Evolutionary conservation across 2,888 invertebrate genomes (phyloP).

Genomic region (Encarsia formosa): DNA sequence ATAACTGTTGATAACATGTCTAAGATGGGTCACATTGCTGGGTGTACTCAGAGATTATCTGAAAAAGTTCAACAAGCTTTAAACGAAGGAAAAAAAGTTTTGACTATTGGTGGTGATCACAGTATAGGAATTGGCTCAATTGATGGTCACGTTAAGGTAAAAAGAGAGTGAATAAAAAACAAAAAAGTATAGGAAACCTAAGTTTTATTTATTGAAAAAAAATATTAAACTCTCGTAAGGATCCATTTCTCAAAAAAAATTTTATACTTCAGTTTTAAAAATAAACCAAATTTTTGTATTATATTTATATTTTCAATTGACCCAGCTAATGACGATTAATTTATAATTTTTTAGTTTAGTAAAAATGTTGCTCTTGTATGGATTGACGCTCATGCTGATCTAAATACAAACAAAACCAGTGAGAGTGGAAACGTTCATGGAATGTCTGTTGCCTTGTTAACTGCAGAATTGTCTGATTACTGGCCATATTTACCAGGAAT

Average conservation of each 20-base stretch:
- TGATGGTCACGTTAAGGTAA: slow-evolving; percentile 65
- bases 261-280: no score
- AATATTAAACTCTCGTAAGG: no score
- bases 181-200: not conserved
- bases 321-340: not conserved
- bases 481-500: slow-evolving; percentile 74
- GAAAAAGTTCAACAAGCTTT: slow-evolving; percentile 61
- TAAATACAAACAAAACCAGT: slow-evolving; percentile 84
- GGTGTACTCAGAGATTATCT: slow-evolving; percentile 65
- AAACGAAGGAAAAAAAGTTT: slow-evolving; percentile 61
- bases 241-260: no score
- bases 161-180: not conserved
- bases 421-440: slow-evolving; percentile 72
- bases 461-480: slow-evolving; percentile 69
- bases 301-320: no score
- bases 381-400: slow-evolving; percentile 91
- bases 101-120: slow-evolving; percentile 89
- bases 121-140: slow-evolving; percentile 81
- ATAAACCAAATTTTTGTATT: no score
- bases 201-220: not conserved
- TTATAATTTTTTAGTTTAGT: slow-evolving; percentile 45
- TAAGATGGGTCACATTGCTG: slow-evolving; percentile 63
- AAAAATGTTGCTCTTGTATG: slow-evolving; percentile 76
- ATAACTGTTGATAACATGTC: slow-evolving; percentile 62
- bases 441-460: slow-evolving; percentile 76